Evolutionary conservation across 1,140 invertebrate species (phyloP).

Genomic region (Andrena cerasifolii): DNA sequence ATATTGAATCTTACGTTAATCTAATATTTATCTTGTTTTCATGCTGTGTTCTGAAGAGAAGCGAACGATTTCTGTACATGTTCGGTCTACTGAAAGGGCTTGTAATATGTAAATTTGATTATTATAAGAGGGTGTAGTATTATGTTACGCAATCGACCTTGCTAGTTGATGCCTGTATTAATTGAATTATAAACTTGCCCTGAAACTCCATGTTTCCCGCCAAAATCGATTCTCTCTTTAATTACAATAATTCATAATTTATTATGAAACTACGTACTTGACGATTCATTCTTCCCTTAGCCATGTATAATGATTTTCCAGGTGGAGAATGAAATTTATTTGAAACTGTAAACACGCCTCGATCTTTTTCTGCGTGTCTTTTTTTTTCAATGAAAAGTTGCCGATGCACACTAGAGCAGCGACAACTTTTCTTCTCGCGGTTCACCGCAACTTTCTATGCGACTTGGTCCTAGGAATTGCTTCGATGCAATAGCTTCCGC

Average conservation of each 20-base stretch:
- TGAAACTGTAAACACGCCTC: neutral
- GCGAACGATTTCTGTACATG: neutral
- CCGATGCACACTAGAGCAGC: neutral
- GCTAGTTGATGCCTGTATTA: neutral
- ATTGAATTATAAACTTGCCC: neutral
- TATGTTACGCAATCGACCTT: slow-evolving; percentile 4
- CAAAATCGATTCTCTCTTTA: neutral
- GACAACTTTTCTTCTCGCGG: slow-evolving; percentile 33
- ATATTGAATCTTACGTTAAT: neutral
- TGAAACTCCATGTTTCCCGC: neutral
- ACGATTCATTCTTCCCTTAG: too few species aligned
- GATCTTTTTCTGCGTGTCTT: neutral
- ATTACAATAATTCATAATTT: too few species aligned
- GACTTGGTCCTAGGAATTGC: neutral
- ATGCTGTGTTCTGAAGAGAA: neutral
- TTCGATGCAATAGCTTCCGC: neutral
- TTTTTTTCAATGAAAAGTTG: neutral
- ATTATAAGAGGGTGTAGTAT: neutral
- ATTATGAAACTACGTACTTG: too few species aligned
- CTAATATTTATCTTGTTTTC: neutral
- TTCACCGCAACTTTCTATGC: slow-evolving; percentile 45
- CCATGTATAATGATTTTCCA: too few species aligned
- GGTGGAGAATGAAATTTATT: neutral
- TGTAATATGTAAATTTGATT: slow-evolving; percentile 3
- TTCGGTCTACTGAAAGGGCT: neutral